A percentile compares a stretch with the other conserved stretches of the same genome.
Conservation (phyloP, 2,113 vertebrate genomes). For the Psittacara wagleri region DNA sequence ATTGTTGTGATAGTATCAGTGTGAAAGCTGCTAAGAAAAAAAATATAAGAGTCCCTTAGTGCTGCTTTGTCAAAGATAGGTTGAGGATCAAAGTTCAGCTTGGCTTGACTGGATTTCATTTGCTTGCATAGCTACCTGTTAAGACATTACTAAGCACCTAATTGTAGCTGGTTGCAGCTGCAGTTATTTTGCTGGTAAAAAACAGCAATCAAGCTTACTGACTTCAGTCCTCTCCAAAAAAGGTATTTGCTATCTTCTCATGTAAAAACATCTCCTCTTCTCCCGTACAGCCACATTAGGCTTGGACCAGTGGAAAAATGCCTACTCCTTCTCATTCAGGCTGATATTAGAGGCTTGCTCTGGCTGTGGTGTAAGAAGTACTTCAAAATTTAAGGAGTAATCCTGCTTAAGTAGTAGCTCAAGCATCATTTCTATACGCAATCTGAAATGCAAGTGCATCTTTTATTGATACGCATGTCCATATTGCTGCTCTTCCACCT, state of each 20-base stretch:
- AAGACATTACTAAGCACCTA: conserved; percentile 10
- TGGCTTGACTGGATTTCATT: conserved; percentile 25
- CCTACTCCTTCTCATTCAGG: not conserved
- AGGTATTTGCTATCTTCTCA: not conserved
- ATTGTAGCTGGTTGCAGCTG: not conserved
- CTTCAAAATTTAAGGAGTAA: not conserved
- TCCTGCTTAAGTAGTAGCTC: not conserved
- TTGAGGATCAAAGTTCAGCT: conserved; percentile 36
- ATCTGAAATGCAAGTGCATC: not conserved
- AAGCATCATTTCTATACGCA: not conserved
- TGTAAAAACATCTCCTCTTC: not conserved
- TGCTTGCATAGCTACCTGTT: conserved; percentile 18
- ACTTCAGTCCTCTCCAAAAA: not conserved
- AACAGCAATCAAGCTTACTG: not conserved
- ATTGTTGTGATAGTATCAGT: conserved; percentile 56
- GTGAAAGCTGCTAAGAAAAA: conserved; percentile 40
- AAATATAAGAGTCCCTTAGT: conserved; percentile 4
- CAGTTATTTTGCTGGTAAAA: conserved; percentile 17
- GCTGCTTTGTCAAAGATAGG: conserved; percentile 19
- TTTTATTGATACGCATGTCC: not conserved
- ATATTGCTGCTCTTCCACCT: not conserved
- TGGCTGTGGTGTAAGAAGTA: not conserved
- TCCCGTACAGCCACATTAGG: not conserved
- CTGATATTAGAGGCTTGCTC: not conserved
- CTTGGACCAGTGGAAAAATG: not conserved